These are phyloP conservation scores for Arion vulgaris DNA, from an alignment of 1,140 invertebrate species.

Conservation along the genomic window DNA sequence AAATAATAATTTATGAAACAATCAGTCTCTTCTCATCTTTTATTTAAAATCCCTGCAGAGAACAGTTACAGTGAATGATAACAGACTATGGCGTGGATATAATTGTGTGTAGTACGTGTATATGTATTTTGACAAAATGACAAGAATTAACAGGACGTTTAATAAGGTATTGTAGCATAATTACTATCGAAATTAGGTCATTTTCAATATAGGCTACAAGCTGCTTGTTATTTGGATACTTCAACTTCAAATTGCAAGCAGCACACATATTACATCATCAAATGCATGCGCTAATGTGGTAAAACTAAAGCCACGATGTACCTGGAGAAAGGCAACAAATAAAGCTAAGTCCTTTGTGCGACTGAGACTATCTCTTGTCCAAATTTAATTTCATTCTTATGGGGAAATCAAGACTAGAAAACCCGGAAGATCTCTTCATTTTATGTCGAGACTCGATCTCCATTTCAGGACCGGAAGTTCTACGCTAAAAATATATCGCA, in stretches of 20 bases:
- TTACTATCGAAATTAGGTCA: background rate
- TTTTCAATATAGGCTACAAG: background rate
- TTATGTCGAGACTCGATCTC: too few relatives aligned
- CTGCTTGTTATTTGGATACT: background rate
- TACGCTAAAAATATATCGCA: background rate
- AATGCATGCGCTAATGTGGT: background rate
- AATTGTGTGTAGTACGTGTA: too few relatives aligned
- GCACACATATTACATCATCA: background rate
- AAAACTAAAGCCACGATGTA: background rate
- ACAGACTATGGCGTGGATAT: too few relatives aligned
- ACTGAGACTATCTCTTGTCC: too few relatives aligned
- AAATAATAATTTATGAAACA: too few relatives aligned
- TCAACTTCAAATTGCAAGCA: background rate
- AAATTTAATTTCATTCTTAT: too few relatives aligned
- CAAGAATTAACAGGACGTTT: too few relatives aligned
- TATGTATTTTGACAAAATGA: too few relatives aligned
- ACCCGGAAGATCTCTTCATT: constrained; percentile 6
- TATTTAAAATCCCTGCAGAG: too few relatives aligned
- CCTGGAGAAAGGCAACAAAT: background rate
- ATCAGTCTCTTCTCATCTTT: too few relatives aligned
- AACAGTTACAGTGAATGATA: too few relatives aligned
- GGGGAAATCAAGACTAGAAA: background rate
- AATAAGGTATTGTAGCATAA: background rate
- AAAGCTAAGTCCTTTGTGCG: background rate
- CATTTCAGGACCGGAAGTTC: too few relatives aligned